Base-by-base conservation (phyloP, 2,888 invertebrate genomes). In the Lobophora halterata region DNA sequence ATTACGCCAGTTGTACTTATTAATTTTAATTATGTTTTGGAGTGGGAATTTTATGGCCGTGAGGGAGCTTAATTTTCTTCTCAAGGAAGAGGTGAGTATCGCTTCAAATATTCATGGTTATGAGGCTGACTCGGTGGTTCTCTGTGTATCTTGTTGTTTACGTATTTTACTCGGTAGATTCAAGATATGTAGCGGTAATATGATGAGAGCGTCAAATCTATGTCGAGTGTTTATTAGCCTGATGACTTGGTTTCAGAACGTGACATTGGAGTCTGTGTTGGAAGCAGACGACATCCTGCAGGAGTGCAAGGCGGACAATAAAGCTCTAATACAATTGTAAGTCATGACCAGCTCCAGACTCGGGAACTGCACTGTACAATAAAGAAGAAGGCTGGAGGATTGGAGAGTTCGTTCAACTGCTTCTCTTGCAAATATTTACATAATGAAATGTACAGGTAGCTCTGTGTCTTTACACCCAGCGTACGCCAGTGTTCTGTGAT, bases 201-300 rank as follows among this genome's bases (percentile, higher is more conserved):
- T 13, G 4, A 29, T 38, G 34, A n/a, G n/a, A n/a, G 44, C 36
- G 44, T 26, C 28, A 34, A 38, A 17, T 20, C 4, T 11, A 13
- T 32, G 21, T 27, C 1, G 13, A 32, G 23, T 35, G 19, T 33
- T 11, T 45, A 41, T 30, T 32, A 30, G 46, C 45, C 50, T 50
- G 49, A 39, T 55, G 38, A 55, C 51, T 61, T 70, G 65, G 63
- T 90, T 91, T 41, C 82, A 98, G 97, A 94, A 96, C 92, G 93
- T 96, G 55, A 95, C 95, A 38, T 88, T 98, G 49, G 91, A 92
- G 67, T 96, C 97, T 79, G 90, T 98, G 53, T 90, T 98, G 90
- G 96, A 98, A 74, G 95, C 97, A 74, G 97, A 97, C 72, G 97
- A 97, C 82, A 94, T 98, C 69, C 90, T 98, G 58, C 97, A 97